Percentiles rank a stretch among this genome's conserved stretches.
Evolutionary conservation across 2,113 vertebrate genomes (phyloP).

Genomic region (Coracopsis vasa): DNA sequence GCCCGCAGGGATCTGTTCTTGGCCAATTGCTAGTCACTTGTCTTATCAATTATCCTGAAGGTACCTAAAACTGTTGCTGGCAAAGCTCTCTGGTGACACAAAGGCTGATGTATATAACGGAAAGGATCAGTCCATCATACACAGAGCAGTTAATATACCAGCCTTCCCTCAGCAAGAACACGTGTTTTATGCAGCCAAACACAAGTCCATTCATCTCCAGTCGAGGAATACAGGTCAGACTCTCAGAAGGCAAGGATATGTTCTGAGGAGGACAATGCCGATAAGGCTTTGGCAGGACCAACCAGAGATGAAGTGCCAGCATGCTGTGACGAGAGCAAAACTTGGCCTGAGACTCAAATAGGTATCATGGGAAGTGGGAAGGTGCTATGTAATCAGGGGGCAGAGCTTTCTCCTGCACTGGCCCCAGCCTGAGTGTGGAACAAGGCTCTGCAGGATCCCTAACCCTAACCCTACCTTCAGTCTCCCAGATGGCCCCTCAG

Average conservation of each 20-base stretch:
- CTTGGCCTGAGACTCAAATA: background rate
- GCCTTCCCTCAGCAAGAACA: background rate
- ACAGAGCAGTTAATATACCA: background rate
- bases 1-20: background rate
- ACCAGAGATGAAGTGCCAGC: background rate
- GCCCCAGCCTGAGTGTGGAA: background rate
- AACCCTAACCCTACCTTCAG: background rate
- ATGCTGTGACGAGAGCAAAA: background rate
- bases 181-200: background rate
- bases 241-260: background rate
- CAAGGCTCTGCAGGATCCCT: background rate
- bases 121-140: background rate
- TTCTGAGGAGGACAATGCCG: background rate
- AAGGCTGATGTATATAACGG: background rate
- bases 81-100: background rate
- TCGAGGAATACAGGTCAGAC: conserved; percentile 15
- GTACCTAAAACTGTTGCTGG: conserved; percentile 34
- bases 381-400: background rate
- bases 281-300: background rate
- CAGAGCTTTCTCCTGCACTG: background rate
- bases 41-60: conserved; percentile 49
- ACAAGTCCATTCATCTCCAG: background rate
- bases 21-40: background rate
- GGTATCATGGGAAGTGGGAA: background rate
- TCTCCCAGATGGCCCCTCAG: rapidly evolving